Base-by-base conservation (phyloP, 2,888 invertebrate species). In the Laothoe populi region DNA sequence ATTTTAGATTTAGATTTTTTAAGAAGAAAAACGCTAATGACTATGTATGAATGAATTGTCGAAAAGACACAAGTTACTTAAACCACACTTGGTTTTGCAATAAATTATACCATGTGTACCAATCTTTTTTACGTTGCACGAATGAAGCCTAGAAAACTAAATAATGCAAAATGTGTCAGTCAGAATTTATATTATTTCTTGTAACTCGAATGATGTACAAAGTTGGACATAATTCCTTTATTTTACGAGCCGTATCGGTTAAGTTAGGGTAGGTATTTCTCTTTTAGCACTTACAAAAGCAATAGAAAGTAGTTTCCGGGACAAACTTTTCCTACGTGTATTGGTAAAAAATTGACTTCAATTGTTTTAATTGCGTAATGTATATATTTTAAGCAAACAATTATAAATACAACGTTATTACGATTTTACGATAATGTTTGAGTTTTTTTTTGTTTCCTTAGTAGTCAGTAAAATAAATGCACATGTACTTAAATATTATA, bases 171-270 rank as follows among this genome's bases (percentile, higher is more conserved):
- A 38, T 10, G 38, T 10, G 0, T 38, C 13, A 8, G 13, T 13
- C 13, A n/a, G 24, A n/a, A 48, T 4, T n/a, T 7, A 48, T 48
- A 11, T n/a, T 24, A 24, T 48, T 10, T 10, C 0, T 48, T 23
- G n/a, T 5, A 48, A 24, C 24, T n/a, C 21, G 23, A 21, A 24
- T 48, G 5, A 13, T 26, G 7, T 24, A 7, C n/a, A 7, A 26
- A 48, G n/a, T 48, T 48, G 24, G 48, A n/a, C 13, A 13, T 26
- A 48, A 48, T 48, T 24, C 26, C 13, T 48, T 48, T 48, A n/a
- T 24, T 2, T 24, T 26, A 26, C 48, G 24, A 31, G 48, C 24
- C 13, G 24, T 26, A 24, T 38, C 13, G 13, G 1, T 11, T 38
- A 11, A 13, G 10, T n/a, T 48, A 24, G 23, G 23, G 13, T 11